Percentiles rank a stretch among this genome's conserved stretches.
These are phyloP conservation scores for Psylliodes chrysocephalus DNA, from an alignment of 2,888 invertebrate species.

Conservation along the genomic window DNA sequence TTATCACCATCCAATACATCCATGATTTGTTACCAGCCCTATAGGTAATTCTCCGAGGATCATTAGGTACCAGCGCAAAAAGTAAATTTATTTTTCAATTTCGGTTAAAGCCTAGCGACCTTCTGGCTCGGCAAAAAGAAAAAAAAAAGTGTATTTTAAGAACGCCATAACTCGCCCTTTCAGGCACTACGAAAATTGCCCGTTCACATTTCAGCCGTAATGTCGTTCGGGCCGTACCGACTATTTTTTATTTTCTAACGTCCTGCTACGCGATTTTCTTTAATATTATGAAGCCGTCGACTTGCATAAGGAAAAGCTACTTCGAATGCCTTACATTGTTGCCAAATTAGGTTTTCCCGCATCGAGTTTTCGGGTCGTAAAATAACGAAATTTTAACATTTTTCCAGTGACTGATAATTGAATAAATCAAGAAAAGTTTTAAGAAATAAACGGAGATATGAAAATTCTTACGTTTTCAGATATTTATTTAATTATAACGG, in stretches of 20 bases:
- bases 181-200: slow-evolving; percentile 29
- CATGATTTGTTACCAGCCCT: slow-evolving; percentile 21
- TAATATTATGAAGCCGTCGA: slow-evolving; percentile 49
- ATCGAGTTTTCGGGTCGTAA: too few relatives aligned
- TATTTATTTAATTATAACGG: too few relatives aligned
- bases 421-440: too few relatives aligned
- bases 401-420: too few relatives aligned
- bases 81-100: slow-evolving; percentile 32
- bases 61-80: slow-evolving; percentile 26
- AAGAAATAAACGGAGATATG: too few relatives aligned
- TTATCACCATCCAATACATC: neutral
- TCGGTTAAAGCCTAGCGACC: slow-evolving; percentile 28
- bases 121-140: slow-evolving; percentile 13
- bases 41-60: slow-evolving; percentile 26
- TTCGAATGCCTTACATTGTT: slow-evolving; percentile 11
- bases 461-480: too few relatives aligned
- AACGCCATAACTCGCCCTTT: slow-evolving; percentile 30
- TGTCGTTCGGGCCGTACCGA: slow-evolving; percentile 23
- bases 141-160: slow-evolving; percentile 17
- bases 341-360: too few relatives aligned
- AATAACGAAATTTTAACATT: too few relatives aligned
- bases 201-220: slow-evolving; percentile 31
- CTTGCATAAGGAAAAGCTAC: slow-evolving; percentile 29
- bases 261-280: slow-evolving; percentile 36
- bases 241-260: slow-evolving; percentile 27